Evolutionary conservation across 2,113 vertebrate species (phyloP), one percentile per base, ranked within the genome.

Genomic region (Psammodynastes pulverulentus): DNA sequence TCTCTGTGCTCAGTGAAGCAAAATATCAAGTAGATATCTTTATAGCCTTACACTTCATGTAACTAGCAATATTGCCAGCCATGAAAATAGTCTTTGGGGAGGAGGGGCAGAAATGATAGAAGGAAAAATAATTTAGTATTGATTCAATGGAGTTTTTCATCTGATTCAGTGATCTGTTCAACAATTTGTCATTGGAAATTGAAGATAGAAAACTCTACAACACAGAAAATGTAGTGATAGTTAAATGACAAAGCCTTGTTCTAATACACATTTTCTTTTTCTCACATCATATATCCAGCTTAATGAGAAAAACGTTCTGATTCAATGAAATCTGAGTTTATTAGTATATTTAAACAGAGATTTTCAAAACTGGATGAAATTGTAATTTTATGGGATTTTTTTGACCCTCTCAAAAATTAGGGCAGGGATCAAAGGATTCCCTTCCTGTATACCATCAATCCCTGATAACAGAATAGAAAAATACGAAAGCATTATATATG

Each of bases 1-100:
- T 89, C 95, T 95, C 93, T 93, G 86, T 95, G 96, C 72, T 96
- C 95, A 95, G 90, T 95, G 95, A 97, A 97, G 96, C 96, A 97
- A 93, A 95, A 95, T 91, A 88, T 84, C 93, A 95, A 96, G 95
- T 94, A 96, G 97, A 97, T 97, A 92, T 93, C 67, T 91, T 95
- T 85, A 56, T 23, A 84, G 43, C 43, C 84, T 90, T 91, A 51
- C 90, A 95, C 87, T 95, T 89, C 84, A 85, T 10, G 94, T 96
- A 97, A 92, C 92, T 95, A 87, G 58, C 95, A 88, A 93, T 93
- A 91, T 94, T 95, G 90, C 87, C 93, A 95, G 94, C 92, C 88
- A 92, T 45, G 43, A 56, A 97, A 94, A 92, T 72, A 88, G 17
- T 88, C 94, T 94, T 92, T 88, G 93, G 58, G 5, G 90, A 90